These are phyloP conservation scores for Anoplopoma fimbria DNA, from an alignment of 2,113 vertebrate genomes.

Conservation along the genomic window DNA sequence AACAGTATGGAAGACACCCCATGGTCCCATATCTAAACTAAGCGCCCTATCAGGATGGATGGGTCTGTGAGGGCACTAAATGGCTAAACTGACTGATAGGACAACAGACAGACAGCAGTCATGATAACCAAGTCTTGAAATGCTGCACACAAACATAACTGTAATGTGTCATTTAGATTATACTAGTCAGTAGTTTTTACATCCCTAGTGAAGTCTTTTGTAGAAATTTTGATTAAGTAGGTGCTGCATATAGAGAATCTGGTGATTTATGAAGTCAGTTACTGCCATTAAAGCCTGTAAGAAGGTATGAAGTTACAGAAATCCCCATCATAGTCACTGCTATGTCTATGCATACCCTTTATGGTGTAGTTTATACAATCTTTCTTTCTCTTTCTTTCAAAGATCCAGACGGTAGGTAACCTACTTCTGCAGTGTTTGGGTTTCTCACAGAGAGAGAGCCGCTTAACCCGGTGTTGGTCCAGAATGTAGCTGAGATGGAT, in stretches of 20 bases:
- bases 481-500: slow-evolving; percentile 78
- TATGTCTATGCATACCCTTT: slow-evolving; percentile 47
- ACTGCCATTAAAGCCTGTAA: slow-evolving; percentile 17
- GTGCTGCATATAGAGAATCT: slow-evolving; percentile 12
- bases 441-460: slow-evolving; percentile 60
- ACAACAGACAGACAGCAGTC: slow-evolving; percentile 62
- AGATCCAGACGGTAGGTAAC: slow-evolving; percentile 65
- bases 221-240: slow-evolving; percentile 12
- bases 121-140: slow-evolving; percentile 60
- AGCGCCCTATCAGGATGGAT: slow-evolving; percentile 79
- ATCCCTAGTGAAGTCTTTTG: not conserved
- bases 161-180: slow-evolving; percentile 34
- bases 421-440: slow-evolving; percentile 69
- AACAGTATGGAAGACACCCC: slow-evolving; percentile 79
- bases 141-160: slow-evolving; percentile 27
- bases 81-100: slow-evolving; percentile 71
- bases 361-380: slow-evolving; percentile 59
- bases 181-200: not conserved
- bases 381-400: slow-evolving; percentile 28
- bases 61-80: slow-evolving; percentile 63
- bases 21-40: slow-evolving; percentile 68
- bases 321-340: slow-evolving; percentile 41
- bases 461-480: slow-evolving; percentile 58
- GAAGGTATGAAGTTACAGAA: slow-evolving; percentile 35
- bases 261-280: slow-evolving; percentile 39